Evolutionary conservation across 1,140 invertebrate genomes (phyloP), one percentile per base, ranked within the genome.

Genomic region (Bombus superbus): DNA sequence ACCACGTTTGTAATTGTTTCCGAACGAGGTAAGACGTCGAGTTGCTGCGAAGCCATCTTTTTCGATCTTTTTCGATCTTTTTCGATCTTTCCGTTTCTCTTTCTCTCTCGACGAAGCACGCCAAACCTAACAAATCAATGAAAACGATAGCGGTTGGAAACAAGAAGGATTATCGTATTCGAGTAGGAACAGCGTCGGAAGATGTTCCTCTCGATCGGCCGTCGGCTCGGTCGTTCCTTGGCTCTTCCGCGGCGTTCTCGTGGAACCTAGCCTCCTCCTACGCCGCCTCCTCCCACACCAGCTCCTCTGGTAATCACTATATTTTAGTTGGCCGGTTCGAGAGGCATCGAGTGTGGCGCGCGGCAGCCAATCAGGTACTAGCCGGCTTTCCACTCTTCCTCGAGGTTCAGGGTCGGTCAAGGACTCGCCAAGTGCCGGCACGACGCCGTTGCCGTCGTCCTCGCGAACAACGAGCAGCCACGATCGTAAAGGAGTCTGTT

Each of bases 331-430:
- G 85, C 90, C 59, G 85, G 89, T 86, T 80, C 81, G 89, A 85
- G 89, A 91, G 92, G 91, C 92, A 92, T 92, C 87, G 92, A 90
- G 83, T 90, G 86, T 92, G 86, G 88, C 88, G 91, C 88, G 87
- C 88, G 88, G 87, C 91, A 88, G 86, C 91, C 89, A 91, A 92
- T 92, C 90, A 83, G 87, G 76, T 88, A 83, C 86, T 73, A 38
- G 86, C 68, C 74, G 85, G 86, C 86, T 87, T 85, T 87, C 88
- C 91, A 89, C 90, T 88, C 91, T 88, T 92, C 83, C 81, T 76
- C 79, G 85, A 32, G 92, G 93, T 94, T 94, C 93, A 94, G 92
- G 93, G 93, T 92, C 93, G 93, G 93, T 93, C 93, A 94, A 94
- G 93, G 93, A 94, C 93, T 94, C 90, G 86, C 76, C 73, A 85